phyloP scores from a whole-genome alignment of 2,888 invertebrate genomes.

The Reticulitermes lucifugus region DNA sequence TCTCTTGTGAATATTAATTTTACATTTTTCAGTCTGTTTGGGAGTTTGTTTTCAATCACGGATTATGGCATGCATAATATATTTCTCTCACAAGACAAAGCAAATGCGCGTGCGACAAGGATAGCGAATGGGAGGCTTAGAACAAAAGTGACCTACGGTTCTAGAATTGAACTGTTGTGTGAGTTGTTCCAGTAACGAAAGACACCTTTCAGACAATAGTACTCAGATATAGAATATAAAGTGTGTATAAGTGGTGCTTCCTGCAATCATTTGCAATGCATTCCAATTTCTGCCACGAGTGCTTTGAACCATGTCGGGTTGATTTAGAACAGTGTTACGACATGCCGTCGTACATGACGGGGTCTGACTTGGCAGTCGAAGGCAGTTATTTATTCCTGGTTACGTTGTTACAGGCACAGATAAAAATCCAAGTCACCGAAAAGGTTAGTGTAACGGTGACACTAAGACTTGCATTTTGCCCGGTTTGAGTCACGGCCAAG shows the following conservation, averaged over 20 bases:
- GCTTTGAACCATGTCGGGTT: no score
- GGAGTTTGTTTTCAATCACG: constrained; percentile 18
- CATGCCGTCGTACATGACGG: no score
- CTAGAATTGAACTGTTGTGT: background rate
- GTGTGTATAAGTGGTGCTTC: background rate
- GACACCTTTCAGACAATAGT: background rate
- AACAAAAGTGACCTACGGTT: background rate
- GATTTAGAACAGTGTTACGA: no score
- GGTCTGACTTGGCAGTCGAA: no score
- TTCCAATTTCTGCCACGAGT: background rate
- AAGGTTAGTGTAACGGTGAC: no score
- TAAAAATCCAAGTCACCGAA: no score
- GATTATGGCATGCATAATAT: constrained; percentile 3
- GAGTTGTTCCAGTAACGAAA: background rate
- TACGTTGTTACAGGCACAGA: no score
- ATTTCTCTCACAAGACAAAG: background rate
- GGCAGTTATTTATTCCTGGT: no score
- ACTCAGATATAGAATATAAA: no score
- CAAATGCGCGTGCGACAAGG: constrained; percentile 1
- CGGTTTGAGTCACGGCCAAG: no score
- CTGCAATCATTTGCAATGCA: background rate
- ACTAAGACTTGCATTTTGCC: no score
- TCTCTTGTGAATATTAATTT: background rate
- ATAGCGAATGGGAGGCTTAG: background rate
- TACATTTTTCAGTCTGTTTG: background rate